Conservation (phyloP, 2,113 vertebrate species). For the Eptatretus burgeri region DNA sequence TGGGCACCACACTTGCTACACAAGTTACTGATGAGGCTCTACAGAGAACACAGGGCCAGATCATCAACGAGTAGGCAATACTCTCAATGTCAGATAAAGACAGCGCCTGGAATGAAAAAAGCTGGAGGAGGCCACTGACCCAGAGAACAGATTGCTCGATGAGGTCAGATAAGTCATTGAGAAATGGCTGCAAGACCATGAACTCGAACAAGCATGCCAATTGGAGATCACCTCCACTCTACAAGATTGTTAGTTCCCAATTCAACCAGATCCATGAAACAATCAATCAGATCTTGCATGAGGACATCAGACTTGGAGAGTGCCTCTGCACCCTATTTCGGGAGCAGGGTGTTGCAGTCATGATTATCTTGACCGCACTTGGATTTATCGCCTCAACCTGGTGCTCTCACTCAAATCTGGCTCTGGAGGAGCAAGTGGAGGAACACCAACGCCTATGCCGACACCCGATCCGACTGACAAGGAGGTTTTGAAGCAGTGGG, state of each 20-base stretch:
- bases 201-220: background rate
- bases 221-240: background rate
- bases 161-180: background rate
- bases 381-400: background rate
- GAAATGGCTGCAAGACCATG: background rate
- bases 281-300: background rate
- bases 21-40: too few relatives aligned
- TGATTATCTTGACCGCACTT: background rate
- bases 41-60: too few relatives aligned
- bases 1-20: too few relatives aligned
- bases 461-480: background rate
- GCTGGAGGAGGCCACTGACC: background rate
- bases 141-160: too few relatives aligned
- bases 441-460: background rate
- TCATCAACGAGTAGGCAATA: too few relatives aligned
- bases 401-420: background rate
- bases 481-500: background rate
- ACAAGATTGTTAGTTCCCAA: background rate
- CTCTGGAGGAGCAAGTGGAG: background rate
- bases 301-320: background rate
- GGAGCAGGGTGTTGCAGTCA: background rate
- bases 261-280: background rate
- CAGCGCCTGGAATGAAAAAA: too few relatives aligned
- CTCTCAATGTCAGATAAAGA: too few relatives aligned
- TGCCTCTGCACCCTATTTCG: background rate